phyloP scores from a whole-genome alignment of 2,113 vertebrate genomes.

The Tretioscincus oriximinensis region DNA sequence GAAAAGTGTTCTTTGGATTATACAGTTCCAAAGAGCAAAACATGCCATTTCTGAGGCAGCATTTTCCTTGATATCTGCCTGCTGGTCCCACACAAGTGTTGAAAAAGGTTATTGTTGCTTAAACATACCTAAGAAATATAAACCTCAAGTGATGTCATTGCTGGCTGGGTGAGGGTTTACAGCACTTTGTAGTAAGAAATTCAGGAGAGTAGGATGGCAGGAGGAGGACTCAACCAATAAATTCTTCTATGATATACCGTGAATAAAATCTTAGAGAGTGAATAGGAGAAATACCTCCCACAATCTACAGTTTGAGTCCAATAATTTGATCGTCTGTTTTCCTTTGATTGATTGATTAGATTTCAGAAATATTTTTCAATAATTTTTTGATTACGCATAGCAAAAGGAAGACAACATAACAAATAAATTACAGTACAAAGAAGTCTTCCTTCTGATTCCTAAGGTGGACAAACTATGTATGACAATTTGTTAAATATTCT shows the following conservation, averaged over 20 bases:
- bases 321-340: not conserved
- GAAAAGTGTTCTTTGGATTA: not conserved
- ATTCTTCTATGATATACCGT: conserved; percentile 25
- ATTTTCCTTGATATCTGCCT: not conserved
- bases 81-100: not conserved
- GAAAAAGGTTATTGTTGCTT: not conserved
- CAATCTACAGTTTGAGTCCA: not conserved
- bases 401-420: too few species aligned
- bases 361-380: too few species aligned
- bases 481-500: too few species aligned
- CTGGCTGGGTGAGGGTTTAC: conserved; percentile 47
- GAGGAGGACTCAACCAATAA: conserved; percentile 44
- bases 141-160: conserved; percentile 38
- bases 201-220: conserved; percentile 22
- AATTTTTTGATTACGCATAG: too few species aligned
- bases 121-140: conserved; percentile 15
- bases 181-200: not conserved
- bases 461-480: too few species aligned
- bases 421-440: too few species aligned
- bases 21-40: not conserved
- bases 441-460: too few species aligned
- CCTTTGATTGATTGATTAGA: not conserved
- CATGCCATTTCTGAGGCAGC: fast-evolving
- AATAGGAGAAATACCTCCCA: too few species aligned
- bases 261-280: not conserved